Conservation (phyloP, 1,140 invertebrate genomes). For the Adelges cooleyi region DNA sequence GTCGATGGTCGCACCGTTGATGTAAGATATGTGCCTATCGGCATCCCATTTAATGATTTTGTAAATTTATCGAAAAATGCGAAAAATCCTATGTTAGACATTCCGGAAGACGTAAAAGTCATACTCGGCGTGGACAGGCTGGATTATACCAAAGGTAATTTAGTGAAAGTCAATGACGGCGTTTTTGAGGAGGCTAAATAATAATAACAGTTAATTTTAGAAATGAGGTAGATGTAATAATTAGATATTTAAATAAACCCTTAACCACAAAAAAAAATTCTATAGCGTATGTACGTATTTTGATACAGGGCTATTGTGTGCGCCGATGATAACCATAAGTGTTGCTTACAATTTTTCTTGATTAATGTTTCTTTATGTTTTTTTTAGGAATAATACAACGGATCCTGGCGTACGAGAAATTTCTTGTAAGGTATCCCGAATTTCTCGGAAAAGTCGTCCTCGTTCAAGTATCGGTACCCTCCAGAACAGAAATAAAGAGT, state of each 20-base stretch:
- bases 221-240: too few relatives aligned
- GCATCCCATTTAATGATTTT: constrained; percentile 77
- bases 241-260: too few relatives aligned
- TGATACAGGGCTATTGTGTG: too few relatives aligned
- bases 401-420: constrained; percentile 66
- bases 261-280: too few relatives aligned
- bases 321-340: too few relatives aligned
- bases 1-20: constrained; percentile 71
- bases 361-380: too few relatives aligned
- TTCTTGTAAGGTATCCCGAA: constrained; percentile 74
- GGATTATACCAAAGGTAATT: constrained; percentile 88
- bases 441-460: constrained; percentile 71
- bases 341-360: too few relatives aligned
- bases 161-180: too few relatives aligned
- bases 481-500: constrained; percentile 77
- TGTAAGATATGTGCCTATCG: constrained; percentile 68
- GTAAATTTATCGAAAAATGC: constrained; percentile 66
- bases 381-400: constrained; percentile 40
- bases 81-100: constrained; percentile 59
- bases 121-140: constrained; percentile 75
- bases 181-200: too few relatives aligned
- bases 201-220: too few relatives aligned
- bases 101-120: constrained; percentile 48
- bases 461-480: constrained; percentile 76
- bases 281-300: too few relatives aligned